phyloP scores from a whole-genome alignment of 2,113 vertebrate genomes.

The Nothocercus julius region DNA sequence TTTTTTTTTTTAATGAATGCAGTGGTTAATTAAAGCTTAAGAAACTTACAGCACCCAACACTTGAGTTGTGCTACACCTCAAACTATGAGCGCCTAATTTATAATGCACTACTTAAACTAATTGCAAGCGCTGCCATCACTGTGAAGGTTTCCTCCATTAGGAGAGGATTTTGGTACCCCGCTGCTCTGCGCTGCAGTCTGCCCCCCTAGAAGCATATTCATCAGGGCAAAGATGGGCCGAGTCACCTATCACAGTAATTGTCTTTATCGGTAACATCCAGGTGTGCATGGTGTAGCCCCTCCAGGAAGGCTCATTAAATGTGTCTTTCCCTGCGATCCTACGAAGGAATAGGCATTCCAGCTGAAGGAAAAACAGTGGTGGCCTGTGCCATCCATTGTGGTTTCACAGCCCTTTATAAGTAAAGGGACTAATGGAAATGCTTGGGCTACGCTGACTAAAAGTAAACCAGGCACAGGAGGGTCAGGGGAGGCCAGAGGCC shows the following conservation, averaged over 20 bases:
- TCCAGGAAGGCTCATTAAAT: neutral
- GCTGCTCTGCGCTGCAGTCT: neutral
- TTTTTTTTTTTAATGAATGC: neutral
- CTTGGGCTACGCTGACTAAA: neutral
- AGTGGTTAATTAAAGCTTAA: constrained; percentile 36
- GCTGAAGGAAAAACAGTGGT: neutral
- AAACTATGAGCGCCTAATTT: constrained; percentile 29
- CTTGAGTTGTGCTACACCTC: constrained; percentile 11
- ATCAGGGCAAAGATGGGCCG: neutral
- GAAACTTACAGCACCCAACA: neutral
- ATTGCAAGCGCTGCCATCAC: neutral
- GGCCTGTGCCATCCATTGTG: neutral
- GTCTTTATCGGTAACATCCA: neutral
- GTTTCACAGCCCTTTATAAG: neutral
- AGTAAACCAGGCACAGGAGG: neutral
- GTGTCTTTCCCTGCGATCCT: neutral
- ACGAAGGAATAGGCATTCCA: neutral
- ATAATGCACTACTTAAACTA: neutral
- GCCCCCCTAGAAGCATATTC: neutral
- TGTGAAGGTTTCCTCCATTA: neutral
- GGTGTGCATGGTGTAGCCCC: neutral
- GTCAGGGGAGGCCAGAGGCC: accelerated
- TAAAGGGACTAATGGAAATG: accelerated
- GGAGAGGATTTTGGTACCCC: neutral
- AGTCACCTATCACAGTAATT: neutral